Conservation (phyloP, 2,113 vertebrate genomes). For the Grammomys dolichurus region DNA sequence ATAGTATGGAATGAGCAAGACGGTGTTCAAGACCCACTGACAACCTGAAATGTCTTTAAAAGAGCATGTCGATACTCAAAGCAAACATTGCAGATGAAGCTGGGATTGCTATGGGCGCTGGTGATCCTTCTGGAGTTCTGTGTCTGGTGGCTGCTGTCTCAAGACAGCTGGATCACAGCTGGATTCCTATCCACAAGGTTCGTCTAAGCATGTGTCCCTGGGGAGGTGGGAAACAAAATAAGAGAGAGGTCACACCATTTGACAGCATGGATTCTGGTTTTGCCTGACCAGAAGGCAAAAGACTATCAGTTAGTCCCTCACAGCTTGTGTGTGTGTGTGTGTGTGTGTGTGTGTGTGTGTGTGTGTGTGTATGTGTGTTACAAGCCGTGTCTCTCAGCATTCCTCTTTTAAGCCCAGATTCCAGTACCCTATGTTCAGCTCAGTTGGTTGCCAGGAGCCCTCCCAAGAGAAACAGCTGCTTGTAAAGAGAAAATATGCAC, state of each 20-base stretch:
- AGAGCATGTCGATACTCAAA: fast-evolving
- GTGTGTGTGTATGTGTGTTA: background rate
- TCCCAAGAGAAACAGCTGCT: conserved; percentile 87
- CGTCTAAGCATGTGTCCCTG: background rate
- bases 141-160: background rate
- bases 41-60: background rate
- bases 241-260: background rate
- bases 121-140: background rate
- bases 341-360: conserved; percentile 62
- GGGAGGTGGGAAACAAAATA: background rate
- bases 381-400: conserved; percentile 56
- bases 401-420: conserved; percentile 81
- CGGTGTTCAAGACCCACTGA: fast-evolving
- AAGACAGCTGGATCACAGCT: conserved; percentile 52
- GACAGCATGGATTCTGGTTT: background rate
- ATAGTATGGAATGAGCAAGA: background rate
- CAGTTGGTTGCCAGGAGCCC: conserved; percentile 83
- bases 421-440: conserved; percentile 84
- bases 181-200: background rate
- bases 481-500: conserved; percentile 81
- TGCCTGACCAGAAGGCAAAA: background rate
- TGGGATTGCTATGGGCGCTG: background rate
- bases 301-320: conserved; percentile 34
- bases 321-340: conserved; percentile 46
- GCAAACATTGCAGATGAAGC: background rate